Conservation (phyloP, 2,113 vertebrate species). For the Conger conger region DNA sequence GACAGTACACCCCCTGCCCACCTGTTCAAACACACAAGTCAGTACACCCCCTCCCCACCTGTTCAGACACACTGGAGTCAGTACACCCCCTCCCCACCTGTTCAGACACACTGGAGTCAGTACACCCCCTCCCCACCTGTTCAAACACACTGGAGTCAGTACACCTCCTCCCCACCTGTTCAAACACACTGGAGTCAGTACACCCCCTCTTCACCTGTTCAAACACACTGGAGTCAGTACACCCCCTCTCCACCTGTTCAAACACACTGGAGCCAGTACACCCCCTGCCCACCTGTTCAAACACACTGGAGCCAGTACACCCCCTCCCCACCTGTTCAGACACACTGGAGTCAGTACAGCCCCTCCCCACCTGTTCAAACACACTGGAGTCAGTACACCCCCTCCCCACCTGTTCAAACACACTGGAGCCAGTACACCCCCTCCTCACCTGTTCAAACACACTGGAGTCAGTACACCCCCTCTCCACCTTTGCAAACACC, state of each 20-base stretch:
- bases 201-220: background rate
- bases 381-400: background rate
- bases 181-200: constrained; percentile 31
- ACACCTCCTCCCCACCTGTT: constrained; percentile 23
- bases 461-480: constrained; percentile 13
- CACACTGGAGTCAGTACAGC: constrained; percentile 24
- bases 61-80: background rate
- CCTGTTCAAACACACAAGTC: background rate
- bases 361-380: background rate
- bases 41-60: background rate
- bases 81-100: background rate
- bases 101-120: background rate
- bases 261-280: background rate
- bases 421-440: constrained; percentile 26
- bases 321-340: constrained; percentile 14
- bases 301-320: background rate
- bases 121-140: background rate
- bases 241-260: background rate
- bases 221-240: background rate
- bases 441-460: background rate
- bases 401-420: constrained; percentile 10
- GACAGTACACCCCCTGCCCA: background rate
- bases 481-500: background rate
- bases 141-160: background rate
- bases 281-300: background rate